Evolutionary conservation across 2,113 vertebrate genomes (phyloP).

Genomic region (Scalopus aquaticus): DNA sequence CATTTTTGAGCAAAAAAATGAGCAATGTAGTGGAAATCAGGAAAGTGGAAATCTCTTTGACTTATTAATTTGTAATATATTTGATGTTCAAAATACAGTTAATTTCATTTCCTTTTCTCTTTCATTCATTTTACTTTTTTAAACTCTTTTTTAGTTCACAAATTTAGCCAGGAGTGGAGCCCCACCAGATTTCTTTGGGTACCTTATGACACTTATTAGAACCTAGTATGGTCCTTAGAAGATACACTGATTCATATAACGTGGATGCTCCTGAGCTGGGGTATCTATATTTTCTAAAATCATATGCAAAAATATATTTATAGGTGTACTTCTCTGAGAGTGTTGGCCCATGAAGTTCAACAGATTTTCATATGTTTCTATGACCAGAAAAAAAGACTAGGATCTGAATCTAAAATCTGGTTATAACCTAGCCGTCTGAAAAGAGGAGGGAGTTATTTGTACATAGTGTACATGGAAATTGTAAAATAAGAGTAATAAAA

Average conservation of each 20-base stretch:
- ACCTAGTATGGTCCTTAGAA: not conserved
- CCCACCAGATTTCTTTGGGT: not conserved
- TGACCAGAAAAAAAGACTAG: not conserved
- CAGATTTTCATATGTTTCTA: not conserved
- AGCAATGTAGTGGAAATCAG: not conserved
- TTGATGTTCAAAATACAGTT: not conserved
- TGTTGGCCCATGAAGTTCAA: not conserved
- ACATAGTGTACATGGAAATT: not conserved
- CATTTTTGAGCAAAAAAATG: not conserved
- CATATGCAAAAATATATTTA: not conserved
- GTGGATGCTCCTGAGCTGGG: not conserved
- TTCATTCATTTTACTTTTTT: not conserved
- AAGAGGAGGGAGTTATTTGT: not conserved
- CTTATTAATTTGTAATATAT: not conserved
- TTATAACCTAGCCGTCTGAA: not conserved
- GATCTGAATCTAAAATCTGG: not conserved
- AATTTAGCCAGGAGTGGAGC: not conserved
- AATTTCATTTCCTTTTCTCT: not conserved
- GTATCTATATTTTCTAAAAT: not conserved
- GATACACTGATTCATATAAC: not conserved
- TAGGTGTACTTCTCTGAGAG: not conserved
- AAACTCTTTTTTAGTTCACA: not conserved
- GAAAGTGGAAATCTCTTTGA: not conserved
- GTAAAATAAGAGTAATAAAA: not conserved
- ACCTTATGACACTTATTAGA: not conserved